Conservation (phyloP, 1,140 invertebrate genomes). For the Galleria mellonella region DNA sequence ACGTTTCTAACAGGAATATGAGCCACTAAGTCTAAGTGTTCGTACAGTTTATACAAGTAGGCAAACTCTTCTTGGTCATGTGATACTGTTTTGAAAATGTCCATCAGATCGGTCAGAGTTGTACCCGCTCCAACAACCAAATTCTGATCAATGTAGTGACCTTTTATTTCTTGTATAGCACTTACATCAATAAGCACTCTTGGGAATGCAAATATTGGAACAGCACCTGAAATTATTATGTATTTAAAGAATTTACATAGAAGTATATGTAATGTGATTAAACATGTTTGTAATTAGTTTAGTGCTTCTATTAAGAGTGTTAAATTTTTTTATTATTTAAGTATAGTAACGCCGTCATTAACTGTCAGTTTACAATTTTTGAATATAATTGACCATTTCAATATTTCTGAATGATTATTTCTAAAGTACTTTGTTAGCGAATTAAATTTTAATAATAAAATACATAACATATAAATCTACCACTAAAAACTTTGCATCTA, state of each 20-base stretch:
- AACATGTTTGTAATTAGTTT: too few relatives aligned
- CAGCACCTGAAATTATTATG: slow-evolving; percentile 29
- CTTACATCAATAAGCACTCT: slow-evolving; percentile 80
- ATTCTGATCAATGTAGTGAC: slow-evolving; percentile 76
- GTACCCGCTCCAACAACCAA: slow-evolving; percentile 79
- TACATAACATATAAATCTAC: too few relatives aligned
- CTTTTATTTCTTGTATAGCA: slow-evolving; percentile 75
- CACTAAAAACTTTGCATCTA: too few relatives aligned
- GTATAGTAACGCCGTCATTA: too few relatives aligned
- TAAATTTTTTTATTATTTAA: too few relatives aligned
- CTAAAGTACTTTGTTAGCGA: too few relatives aligned
- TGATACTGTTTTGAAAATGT: slow-evolving; percentile 65
- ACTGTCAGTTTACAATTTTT: too few relatives aligned
- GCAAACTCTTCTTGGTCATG: slow-evolving; percentile 60
- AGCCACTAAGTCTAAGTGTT: slow-evolving; percentile 81
- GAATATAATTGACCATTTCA: too few relatives aligned
- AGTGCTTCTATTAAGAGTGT: too few relatives aligned
- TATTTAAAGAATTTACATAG: neutral
- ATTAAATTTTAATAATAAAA: too few relatives aligned
- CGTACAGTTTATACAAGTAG: slow-evolving; percentile 74
- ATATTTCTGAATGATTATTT: too few relatives aligned
- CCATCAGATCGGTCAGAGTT: slow-evolving; percentile 78
- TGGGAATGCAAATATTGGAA: slow-evolving; percentile 42
- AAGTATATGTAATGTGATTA: too few relatives aligned
- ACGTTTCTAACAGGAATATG: slow-evolving; percentile 82